These are phyloP conservation scores for Sebastiscus tertius DNA, from an alignment of 2,797 vertebrate species.

Conservation along the genomic window DNA sequence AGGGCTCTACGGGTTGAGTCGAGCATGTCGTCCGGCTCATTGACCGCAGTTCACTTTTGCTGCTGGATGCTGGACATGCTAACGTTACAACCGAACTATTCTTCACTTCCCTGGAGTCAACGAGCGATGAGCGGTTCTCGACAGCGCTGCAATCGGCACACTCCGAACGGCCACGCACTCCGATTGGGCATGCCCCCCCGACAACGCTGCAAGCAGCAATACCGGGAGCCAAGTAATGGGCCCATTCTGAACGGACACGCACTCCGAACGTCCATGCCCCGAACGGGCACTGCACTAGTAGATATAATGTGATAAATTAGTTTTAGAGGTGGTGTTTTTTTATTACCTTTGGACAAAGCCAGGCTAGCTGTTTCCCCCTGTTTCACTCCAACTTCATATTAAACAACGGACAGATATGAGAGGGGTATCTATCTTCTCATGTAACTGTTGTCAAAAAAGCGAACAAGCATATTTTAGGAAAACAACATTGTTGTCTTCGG, in stretches of 20 bases:
- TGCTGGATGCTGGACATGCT: not conserved
- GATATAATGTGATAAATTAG: not conserved
- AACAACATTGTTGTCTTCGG: not conserved
- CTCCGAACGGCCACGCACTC: no score
- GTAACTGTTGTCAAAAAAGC: not conserved
- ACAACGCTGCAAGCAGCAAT: no score
- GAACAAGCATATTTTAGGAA: not conserved
- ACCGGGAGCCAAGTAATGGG: no score
- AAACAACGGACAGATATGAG: not conserved
- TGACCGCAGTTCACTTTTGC: rapidly evolving
- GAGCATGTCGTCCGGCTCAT: not conserved
- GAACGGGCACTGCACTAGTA: not conserved
- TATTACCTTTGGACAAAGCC: not conserved
- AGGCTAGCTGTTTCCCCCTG: rapidly evolving
- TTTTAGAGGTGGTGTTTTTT: no score
- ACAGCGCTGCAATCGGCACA: no score
- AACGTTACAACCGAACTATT: rapidly evolving
- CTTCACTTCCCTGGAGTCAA: not conserved
- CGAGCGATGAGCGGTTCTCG: not conserved
- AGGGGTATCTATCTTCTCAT: not conserved
- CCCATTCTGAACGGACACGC: no score
- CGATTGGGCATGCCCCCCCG: no score
- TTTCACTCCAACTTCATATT: not conserved
- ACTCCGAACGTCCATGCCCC: no score
- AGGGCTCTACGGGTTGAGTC: not conserved